Conservation (phyloP, 2,888 invertebrate genomes). For the Platycheirus rosarum region DNA sequence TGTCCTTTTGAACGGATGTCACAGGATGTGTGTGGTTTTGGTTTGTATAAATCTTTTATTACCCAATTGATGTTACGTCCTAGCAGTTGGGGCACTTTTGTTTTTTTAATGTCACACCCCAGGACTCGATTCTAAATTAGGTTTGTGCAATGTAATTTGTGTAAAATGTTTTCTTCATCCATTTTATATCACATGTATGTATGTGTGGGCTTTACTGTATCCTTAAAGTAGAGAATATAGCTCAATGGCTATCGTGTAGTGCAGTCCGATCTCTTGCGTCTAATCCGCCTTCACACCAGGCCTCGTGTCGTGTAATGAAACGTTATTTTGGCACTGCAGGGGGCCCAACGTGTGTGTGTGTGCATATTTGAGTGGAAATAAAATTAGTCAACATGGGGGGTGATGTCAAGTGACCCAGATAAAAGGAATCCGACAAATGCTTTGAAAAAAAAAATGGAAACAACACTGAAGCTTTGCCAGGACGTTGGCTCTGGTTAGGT, state of each 20-base stretch:
- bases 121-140: not conserved
- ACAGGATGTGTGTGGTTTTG: slow-evolving; percentile 20
- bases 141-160: slow-evolving; percentile 8
- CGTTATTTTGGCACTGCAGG: slow-evolving; percentile 45
- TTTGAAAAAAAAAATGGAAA: slow-evolving; percentile 57
- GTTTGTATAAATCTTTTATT: slow-evolving; percentile 2
- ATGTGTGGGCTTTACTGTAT: not conserved
- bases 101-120: not conserved
- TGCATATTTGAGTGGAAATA: slow-evolving; percentile 38
- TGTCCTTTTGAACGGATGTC: not conserved
- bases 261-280: not conserved
- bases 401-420: slow-evolving; percentile 56
- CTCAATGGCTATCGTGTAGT: not conserved
- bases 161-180: not conserved
- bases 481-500: not conserved
- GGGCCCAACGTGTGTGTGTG: slow-evolving; percentile 27
- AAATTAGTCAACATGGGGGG: slow-evolving; percentile 67
- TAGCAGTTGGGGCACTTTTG: not conserved
- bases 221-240: not conserved
- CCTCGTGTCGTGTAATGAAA: not conserved
- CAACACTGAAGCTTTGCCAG: slow-evolving; percentile 39
- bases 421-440: slow-evolving; percentile 46
- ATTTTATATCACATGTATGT: not conserved
- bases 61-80: slow-evolving; percentile 12
- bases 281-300: slow-evolving; percentile 9